Base-by-base conservation (phyloP, 2,113 vertebrate species). In the Sander vitreus region DNA sequence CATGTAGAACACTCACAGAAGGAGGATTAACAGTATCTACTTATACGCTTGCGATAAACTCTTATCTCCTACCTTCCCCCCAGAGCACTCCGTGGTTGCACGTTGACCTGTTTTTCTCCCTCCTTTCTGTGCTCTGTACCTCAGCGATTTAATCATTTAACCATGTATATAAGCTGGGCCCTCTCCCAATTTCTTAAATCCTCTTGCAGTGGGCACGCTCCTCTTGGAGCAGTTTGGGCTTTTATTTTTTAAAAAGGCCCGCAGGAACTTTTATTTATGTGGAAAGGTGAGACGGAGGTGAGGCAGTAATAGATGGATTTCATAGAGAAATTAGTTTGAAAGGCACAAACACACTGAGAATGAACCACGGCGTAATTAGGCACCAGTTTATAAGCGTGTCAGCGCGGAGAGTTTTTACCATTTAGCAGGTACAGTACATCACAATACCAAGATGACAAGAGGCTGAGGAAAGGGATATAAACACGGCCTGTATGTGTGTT, bases 11-110 rank as follows among this genome's bases (percentile, higher is more conserved):
- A 86, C 81, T 91, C 87, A 81, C 89, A 87, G 76, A 78, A 87
- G 84, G 85, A 90, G 93, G 93, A 94, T 95, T 95, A 94, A 81
- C 82, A 16, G 67, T 93, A 93, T 93, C 90, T 92, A 81, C 89
- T 93, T 87, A 85, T 90, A 89, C 80, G 84, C 88, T 73, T 85
- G 84, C 88, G 94, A 93, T 94, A 93, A 93, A 93, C 86, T 92
- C 89, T 92, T 91, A 93, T 93, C 92, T 93, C 73, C 81, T 69
- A 48, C 66, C 65, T 88, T 89, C 90, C 92, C 39, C 39, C 93
- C 86, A 19, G 85, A 92, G 92, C 89, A 63, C 87, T 93, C 81
- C 79, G 85, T 85, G 88, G 83, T 84, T 81, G 84, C 92, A 90
- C 81, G 60, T 77, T 93, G 93, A 94, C 93, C 92, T 92, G 93